phyloP scores from a whole-genome alignment of 2,113 vertebrate species.

The Formicarius rufipectus region DNA sequence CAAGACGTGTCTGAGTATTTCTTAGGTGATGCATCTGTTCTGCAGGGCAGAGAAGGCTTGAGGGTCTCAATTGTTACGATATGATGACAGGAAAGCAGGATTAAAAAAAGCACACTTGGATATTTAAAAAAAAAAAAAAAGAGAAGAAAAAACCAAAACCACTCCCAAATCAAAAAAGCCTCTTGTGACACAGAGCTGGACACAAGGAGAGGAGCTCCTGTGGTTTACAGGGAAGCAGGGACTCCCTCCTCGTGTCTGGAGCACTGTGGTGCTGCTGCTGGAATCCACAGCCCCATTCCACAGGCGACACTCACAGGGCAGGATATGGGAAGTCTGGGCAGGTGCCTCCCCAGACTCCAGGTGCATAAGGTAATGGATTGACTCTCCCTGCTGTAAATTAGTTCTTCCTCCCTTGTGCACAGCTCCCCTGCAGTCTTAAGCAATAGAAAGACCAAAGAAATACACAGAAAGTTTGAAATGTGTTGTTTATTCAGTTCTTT shows the following conservation, averaged over 20 bases:
- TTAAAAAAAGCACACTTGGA: not conserved
- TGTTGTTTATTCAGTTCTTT: conserved; percentile 26
- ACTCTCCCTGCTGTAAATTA: not conserved
- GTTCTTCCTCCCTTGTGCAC: not conserved
- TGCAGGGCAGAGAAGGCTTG: not conserved
- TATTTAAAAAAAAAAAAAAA: not conserved
- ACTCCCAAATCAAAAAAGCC: not conserved
- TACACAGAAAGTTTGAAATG: not conserved
- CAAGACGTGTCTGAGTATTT: not conserved
- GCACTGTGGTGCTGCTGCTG: not conserved
- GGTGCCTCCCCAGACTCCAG: not conserved
- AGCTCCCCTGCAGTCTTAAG: not conserved
- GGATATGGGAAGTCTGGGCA: not conserved
- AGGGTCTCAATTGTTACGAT: not conserved
- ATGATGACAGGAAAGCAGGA: not conserved
- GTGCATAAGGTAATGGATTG: not conserved
- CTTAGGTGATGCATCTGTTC: not conserved
- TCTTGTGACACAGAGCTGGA: not conserved
- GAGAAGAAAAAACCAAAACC: no score
- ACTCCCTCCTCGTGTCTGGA: not conserved
- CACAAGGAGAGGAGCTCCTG: not conserved
- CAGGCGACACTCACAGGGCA: rapidly evolving
- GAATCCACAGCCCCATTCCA: not conserved
- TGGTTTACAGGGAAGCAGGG: not conserved
- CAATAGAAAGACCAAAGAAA: not conserved